Evolutionary conservation across 2,113 vertebrate genomes (phyloP).

Genomic region (Phrynocephalus versicolor): DNA sequence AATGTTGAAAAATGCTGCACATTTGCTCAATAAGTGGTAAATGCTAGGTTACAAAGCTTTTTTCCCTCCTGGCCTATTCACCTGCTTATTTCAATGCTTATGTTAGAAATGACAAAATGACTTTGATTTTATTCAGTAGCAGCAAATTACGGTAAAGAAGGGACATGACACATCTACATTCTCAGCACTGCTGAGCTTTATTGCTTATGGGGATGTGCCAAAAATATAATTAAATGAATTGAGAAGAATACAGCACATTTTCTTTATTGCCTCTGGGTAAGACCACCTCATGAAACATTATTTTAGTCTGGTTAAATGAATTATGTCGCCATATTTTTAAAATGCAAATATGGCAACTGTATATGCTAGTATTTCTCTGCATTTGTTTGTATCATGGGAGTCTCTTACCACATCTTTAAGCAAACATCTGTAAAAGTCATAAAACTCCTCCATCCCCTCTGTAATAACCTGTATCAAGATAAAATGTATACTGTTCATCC

Average conservation of each 20-base stretch:
- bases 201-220: slow-evolving; percentile 9
- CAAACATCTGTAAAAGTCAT: not conserved
- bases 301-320: slow-evolving; percentile 24
- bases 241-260: slow-evolving; percentile 30
- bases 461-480: not conserved
- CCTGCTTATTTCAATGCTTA: slow-evolving; percentile 36
- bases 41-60: not conserved
- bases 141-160: slow-evolving; percentile 35
- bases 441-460: not conserved
- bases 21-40: not conserved
- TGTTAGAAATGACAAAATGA: slow-evolving; percentile 24
- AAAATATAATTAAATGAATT: slow-evolving; percentile 38
- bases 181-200: slow-evolving; percentile 38
- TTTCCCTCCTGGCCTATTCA: slow-evolving; percentile 21
- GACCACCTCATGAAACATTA: slow-evolving; percentile 23
- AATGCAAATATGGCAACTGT: slow-evolving; percentile 21
- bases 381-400: slow-evolving; percentile 1
- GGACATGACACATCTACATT: slow-evolving; percentile 25
- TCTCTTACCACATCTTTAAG: not conserved
- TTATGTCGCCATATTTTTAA: slow-evolving; percentile 20
- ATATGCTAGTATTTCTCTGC: not conserved
- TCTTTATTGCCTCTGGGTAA: slow-evolving; percentile 4
- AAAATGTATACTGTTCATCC: not conserved
- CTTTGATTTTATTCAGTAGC: slow-evolving; percentile 45
- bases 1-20: not conserved